phyloP scores from a whole-genome alignment of 2,113 vertebrate genomes.

The Chionis minor region DNA sequence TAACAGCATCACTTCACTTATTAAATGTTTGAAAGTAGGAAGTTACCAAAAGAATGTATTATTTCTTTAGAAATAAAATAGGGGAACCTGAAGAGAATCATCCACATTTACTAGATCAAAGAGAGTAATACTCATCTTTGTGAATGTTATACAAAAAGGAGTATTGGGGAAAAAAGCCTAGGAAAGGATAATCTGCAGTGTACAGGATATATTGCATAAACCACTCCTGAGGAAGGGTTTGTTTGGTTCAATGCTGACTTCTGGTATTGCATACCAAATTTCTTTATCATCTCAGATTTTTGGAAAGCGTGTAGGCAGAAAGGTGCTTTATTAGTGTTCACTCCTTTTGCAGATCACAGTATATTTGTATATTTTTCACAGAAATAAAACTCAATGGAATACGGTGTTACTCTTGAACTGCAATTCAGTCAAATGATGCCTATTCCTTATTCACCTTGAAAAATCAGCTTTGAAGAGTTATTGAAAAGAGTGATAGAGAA shows the following conservation, averaged over 20 bases:
- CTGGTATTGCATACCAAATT: neutral
- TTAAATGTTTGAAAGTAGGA: neutral
- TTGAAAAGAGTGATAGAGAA: neutral
- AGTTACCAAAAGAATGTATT: neutral
- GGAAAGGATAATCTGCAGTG: neutral
- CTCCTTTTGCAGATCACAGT: neutral
- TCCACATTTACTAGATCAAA: neutral
- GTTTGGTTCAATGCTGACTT: neutral
- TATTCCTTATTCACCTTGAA: neutral
- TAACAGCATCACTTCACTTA: neutral
- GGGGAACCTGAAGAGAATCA: neutral
- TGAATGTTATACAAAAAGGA: neutral
- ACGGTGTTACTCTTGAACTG: neutral
- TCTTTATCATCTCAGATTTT: neutral
- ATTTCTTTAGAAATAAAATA: neutral
- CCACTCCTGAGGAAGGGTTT: neutral
- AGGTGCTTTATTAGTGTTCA: neutral
- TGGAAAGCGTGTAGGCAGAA: neutral
- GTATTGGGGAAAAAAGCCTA: fast-evolving
- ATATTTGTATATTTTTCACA: neutral
- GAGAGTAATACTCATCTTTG: neutral
- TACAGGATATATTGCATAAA: neutral
- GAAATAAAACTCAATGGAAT: neutral
- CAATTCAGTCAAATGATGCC: neutral
- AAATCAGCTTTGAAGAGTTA: neutral